Conservation (phyloP, 30 jellyfish, hydroid and myxozoan species). For the Hydractinia symbiolongicarpus region DNA sequence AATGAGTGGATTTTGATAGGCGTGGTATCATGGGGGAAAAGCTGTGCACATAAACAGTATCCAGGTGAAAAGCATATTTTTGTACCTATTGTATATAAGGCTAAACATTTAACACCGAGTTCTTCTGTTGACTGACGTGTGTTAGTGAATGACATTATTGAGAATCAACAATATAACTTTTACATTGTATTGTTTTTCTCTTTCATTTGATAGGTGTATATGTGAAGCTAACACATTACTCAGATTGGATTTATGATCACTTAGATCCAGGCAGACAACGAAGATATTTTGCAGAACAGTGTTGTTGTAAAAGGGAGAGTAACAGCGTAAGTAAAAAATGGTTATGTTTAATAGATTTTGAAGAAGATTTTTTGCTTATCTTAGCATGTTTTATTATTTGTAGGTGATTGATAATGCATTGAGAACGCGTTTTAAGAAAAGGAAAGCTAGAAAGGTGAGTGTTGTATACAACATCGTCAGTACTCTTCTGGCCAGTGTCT, state of each 20-base stretch:
- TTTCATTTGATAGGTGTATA: constrained; percentile 59
- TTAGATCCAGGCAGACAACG: constrained; percentile 59
- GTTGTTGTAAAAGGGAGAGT: constrained; percentile 2
- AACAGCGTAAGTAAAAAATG: not conserved
- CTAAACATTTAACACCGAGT: not conserved
- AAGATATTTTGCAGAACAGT: constrained; percentile 13
- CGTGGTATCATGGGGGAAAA: constrained; percentile 95
- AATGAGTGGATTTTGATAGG: constrained; percentile 80
- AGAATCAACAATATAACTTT: no score
- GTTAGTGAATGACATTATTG: not conserved
- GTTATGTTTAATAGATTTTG: not conserved
- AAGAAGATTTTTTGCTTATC: not conserved
- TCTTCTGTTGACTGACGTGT: not conserved
- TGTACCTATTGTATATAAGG: not conserved
- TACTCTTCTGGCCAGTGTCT: no score
- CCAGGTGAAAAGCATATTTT: constrained; percentile 48
- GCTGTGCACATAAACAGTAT: constrained; percentile 80
- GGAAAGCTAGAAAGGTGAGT: constrained; percentile 50
- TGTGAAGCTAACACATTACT: constrained; percentile 74
- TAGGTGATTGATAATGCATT: constrained; percentile 19
- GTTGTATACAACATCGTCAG: not conserved
- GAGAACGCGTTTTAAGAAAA: constrained; percentile 23
- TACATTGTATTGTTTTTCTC: not conserved
- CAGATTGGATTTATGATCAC: constrained; percentile 83
- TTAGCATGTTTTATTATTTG: not conserved